These are phyloP conservation scores for Glossophaga mutica DNA, from an alignment of 2,797 vertebrate genomes.

Conservation along the genomic window DNA sequence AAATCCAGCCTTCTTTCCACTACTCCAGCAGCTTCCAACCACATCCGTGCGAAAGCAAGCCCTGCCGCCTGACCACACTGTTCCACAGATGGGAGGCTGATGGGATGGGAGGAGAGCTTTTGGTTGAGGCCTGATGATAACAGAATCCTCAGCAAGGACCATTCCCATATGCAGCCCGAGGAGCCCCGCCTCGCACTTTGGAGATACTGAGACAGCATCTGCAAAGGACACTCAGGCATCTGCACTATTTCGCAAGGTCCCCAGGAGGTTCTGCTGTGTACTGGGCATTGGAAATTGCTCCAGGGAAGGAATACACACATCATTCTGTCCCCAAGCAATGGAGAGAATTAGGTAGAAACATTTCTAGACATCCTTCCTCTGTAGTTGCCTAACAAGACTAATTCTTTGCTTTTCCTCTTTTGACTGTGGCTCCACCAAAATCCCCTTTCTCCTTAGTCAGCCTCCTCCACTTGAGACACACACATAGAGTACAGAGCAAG, in stretches of 20 bases:
- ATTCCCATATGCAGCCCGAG: neutral
- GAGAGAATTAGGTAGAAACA: neutral
- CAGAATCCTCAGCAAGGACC: neutral
- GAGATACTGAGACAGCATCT: neutral
- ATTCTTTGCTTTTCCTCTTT: conserved; percentile 1
- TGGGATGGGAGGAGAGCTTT: neutral
- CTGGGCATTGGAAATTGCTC: neutral
- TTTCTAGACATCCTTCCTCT: neutral
- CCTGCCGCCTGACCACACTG: neutral
- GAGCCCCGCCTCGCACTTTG: neutral
- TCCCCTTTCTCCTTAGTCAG: neutral
- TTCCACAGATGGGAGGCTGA: neutral
- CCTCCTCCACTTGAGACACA: neutral
- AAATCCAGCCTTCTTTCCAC: neutral
- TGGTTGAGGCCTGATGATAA: neutral
- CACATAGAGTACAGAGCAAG: neutral
- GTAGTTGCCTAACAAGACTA: neutral
- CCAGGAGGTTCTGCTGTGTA: neutral
- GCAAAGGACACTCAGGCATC: neutral
- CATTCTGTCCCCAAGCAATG: neutral
- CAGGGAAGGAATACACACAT: neutral
- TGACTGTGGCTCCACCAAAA: neutral
- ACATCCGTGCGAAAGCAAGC: neutral
- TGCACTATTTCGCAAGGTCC: neutral
- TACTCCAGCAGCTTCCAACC: neutral